phyloP scores from a whole-genome alignment of 2,888 invertebrate genomes.

The Thyatira batis region DNA sequence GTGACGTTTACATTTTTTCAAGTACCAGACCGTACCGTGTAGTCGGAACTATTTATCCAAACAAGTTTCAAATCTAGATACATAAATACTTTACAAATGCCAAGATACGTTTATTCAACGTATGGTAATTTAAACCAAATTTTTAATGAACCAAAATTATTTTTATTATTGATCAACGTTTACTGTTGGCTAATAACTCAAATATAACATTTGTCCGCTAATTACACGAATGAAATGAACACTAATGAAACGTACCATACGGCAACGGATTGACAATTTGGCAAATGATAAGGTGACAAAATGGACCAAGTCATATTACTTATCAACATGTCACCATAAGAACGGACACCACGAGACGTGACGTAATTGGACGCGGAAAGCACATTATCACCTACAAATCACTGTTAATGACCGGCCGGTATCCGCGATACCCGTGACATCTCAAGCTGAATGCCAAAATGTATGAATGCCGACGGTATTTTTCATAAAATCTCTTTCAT shows the following conservation, averaged over 20 bases:
- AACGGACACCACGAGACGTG: constrained; percentile 15
- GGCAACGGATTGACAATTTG: constrained; percentile 1
- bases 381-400: constrained; percentile 50
- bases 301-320: background rate
- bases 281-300: background rate
- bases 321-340: constrained; percentile 5
- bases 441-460: constrained; percentile 2
- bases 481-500: background rate
- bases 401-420: constrained; percentile 41
- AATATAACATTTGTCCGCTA: background rate
- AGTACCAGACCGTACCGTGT: no score
- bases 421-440: constrained; percentile 7
- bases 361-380: constrained; percentile 26
- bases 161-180: no score
- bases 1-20: background rate
- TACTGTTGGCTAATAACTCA: no score
- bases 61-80: no score
- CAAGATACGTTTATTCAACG: no score
- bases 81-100: no score
- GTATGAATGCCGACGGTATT: background rate
- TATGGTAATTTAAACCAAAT: no score
- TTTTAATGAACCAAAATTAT: no score
- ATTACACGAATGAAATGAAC: background rate
- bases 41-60: no score
- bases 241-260: background rate